A percentile compares a stretch with the other conserved stretches of the same genome.
Evolutionary conservation across 92 coral and sea anemone genomes (phyloP).

Genomic region (Zoanthus sansibaricus): DNA sequence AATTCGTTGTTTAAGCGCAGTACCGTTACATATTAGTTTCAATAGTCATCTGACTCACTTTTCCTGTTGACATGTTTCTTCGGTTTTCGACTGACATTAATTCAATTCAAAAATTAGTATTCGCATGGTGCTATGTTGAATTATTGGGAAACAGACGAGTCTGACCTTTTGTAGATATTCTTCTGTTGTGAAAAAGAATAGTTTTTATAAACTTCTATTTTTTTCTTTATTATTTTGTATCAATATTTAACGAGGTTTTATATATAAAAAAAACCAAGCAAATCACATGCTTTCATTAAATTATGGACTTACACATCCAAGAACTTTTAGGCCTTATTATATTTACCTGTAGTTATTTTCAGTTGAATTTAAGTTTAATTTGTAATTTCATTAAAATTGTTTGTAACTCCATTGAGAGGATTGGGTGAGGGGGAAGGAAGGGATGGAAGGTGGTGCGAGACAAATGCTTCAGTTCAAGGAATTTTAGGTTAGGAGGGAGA

Average conservation of each 20-base stretch:
- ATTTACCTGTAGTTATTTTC: conserved; percentile 41
- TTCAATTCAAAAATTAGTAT: conserved; percentile 39
- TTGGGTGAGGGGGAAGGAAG: conserved; percentile 47
- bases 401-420: conserved; percentile 51
- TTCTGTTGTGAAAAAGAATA: conserved; percentile 41
- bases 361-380: conserved; percentile 40
- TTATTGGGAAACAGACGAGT: conserved; percentile 28
- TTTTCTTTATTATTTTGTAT: conserved; percentile 43
- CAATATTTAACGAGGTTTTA: conserved; percentile 33
- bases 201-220: conserved; percentile 40
- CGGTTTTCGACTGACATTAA: conserved; percentile 33
- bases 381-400: conserved; percentile 45
- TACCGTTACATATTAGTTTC: too few relatives aligned
- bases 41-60: too few relatives aligned
- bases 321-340: conserved; percentile 35
- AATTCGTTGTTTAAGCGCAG: too few relatives aligned
- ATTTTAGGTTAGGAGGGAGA: conserved; percentile 44
- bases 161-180: conserved; percentile 32
- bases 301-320: conserved; percentile 42
- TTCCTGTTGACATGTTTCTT: too few relatives aligned
- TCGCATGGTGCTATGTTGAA: conserved; percentile 25
- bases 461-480: conserved; percentile 25
- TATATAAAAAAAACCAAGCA: conserved; percentile 34
- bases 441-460: conserved; percentile 41
- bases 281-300: conserved; percentile 40